Evolutionary conservation across 1,140 invertebrate genomes (phyloP).

Genomic region (Zaprionus davidi): DNA sequence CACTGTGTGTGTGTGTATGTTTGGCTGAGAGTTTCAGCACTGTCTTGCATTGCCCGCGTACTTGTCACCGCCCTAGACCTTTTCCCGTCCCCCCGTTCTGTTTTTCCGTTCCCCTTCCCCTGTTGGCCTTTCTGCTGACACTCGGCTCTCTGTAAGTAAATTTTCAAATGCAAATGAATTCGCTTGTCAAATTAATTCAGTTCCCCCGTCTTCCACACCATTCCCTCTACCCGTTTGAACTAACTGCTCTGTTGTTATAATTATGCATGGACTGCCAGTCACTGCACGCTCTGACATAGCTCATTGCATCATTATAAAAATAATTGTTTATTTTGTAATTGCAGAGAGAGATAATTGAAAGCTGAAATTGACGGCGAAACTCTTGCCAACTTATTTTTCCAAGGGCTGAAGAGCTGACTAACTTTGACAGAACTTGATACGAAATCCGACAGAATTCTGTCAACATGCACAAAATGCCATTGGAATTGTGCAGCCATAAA

Average conservation of each 20-base stretch:
- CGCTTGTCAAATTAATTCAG: slow-evolving; percentile 52
- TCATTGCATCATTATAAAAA: slow-evolving; percentile 41
- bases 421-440: neutral
- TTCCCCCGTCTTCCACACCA: neutral
- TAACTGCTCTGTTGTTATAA: slow-evolving; percentile 19
- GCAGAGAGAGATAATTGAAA: slow-evolving; percentile 30
- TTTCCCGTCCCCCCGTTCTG: neutral
- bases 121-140: neutral
- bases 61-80: slow-evolving; percentile 16
- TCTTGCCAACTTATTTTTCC: neutral
- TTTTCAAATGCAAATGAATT: slow-evolving; percentile 63
- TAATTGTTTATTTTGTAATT: slow-evolving; percentile 44
- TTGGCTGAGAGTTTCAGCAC: slow-evolving; percentile 26
- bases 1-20: slow-evolving; percentile 14
- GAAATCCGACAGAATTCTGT: neutral
- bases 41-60: slow-evolving; percentile 38
- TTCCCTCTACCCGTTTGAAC: neutral
- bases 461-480: neutral
- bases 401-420: neutral
- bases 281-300: neutral
- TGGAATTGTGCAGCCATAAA: neutral
- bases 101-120: neutral
- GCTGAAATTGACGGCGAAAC: slow-evolving; percentile 1
- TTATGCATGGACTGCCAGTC: slow-evolving; percentile 27
- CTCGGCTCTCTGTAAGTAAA: slow-evolving; percentile 36